Conservation (phyloP, 2,797 vertebrate genomes). For the Cephalopachus bancanus region DNA sequence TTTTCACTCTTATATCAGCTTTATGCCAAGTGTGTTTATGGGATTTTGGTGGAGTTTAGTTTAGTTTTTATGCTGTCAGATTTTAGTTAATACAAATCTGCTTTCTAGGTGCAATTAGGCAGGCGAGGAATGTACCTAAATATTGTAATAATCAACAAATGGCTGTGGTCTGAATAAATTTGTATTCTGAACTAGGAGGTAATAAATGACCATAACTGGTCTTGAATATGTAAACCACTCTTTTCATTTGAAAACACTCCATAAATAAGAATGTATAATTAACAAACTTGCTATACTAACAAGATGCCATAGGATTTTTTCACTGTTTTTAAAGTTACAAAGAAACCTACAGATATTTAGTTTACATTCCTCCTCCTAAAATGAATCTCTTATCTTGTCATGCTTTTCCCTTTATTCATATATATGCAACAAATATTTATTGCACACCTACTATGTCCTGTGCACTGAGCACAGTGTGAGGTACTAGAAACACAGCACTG, state of each 20-base stretch:
- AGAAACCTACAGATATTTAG: background rate
- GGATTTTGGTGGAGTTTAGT: background rate
- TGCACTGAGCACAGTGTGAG: background rate
- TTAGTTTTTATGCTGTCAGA: background rate
- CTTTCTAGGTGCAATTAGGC: background rate
- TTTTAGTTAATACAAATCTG: constrained; percentile 28
- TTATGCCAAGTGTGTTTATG: background rate
- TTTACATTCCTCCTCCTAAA: background rate
- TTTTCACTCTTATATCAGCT: background rate
- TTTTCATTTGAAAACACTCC: constrained; percentile 39
- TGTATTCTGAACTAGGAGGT: background rate
- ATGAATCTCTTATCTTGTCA: background rate
- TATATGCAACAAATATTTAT: background rate
- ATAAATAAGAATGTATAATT: background rate
- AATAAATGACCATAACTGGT: background rate
- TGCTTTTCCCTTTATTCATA: background rate
- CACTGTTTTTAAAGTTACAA: background rate
- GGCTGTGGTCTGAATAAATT: constrained; percentile 12
- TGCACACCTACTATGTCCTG: background rate
- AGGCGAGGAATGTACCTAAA: background rate
- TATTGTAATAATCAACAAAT: constrained; percentile 57
- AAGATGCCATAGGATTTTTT: background rate
- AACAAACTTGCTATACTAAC: constrained; percentile 9
- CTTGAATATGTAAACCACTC: background rate
- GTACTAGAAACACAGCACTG: background rate